These are phyloP conservation scores for Pygoscelis antarcticus DNA, from an alignment of 2,113 vertebrate species.

Conservation along the genomic window DNA sequence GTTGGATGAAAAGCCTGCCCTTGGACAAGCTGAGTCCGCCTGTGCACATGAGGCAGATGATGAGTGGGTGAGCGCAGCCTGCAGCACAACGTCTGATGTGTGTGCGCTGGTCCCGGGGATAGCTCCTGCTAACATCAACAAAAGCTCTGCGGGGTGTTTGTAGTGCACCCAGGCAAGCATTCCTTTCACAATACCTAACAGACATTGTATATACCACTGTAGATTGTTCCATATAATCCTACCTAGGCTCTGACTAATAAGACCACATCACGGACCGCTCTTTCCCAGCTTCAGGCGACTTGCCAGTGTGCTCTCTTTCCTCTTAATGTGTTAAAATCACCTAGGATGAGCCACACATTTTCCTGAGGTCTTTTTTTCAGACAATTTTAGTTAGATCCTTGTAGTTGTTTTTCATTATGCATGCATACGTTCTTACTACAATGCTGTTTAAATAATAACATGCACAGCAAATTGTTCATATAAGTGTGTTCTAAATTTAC, in stretches of 20 bases:
- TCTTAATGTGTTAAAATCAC: neutral
- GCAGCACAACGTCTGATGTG: accelerated
- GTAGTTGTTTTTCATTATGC: neutral
- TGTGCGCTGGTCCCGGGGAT: neutral
- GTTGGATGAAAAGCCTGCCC: neutral
- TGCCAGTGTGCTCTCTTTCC: neutral
- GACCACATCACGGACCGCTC: accelerated
- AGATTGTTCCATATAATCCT: neutral
- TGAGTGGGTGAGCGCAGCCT: neutral
- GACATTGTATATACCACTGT: neutral
- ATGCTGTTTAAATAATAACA: neutral
- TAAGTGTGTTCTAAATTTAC: slow-evolving; percentile 43
- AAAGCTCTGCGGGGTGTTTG: neutral
- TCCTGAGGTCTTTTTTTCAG: neutral
- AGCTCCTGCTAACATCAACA: slow-evolving; percentile 14
- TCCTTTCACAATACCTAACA: neutral
- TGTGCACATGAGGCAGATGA: neutral
- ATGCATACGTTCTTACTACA: neutral
- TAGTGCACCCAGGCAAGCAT: neutral
- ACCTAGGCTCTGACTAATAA: neutral
- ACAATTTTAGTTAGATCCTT: neutral
- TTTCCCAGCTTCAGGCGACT: neutral
- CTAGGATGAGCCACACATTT: neutral
- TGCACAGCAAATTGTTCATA: neutral
- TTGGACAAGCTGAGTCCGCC: neutral